Conservation (phyloP, 2,797 vertebrate genomes). For the Tapirus indicus region DNA sequence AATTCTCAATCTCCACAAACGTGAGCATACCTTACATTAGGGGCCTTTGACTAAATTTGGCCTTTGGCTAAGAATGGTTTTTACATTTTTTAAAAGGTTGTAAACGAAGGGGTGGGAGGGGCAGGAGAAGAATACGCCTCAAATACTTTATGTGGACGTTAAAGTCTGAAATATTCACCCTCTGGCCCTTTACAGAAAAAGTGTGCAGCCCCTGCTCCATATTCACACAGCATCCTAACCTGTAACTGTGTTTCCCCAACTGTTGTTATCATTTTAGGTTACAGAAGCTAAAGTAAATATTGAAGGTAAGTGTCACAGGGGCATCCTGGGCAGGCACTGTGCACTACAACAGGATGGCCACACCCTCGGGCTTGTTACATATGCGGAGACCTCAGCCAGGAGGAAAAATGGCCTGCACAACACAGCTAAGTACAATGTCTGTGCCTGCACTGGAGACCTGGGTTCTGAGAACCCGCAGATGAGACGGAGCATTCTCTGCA, state of each 20-base stretch:
- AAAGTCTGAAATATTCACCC: neutral
- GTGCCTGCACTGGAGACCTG: neutral
- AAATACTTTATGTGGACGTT: too few relatives aligned
- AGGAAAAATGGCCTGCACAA: neutral
- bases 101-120: neutral
- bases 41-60: neutral
- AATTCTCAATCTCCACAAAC: neutral
- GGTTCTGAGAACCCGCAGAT: neutral
- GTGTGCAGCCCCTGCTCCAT: neutral
- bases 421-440: neutral
- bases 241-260: neutral
- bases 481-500: neutral
- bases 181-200: neutral
- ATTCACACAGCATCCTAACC: neutral
- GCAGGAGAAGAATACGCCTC: neutral
- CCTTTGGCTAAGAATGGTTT: neutral
- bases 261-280: neutral
- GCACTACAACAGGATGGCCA: neutral
- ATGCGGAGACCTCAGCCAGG: neutral
- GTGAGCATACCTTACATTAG: neutral
- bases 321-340: too few relatives aligned
- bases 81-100: neutral
- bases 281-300: neutral
- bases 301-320: neutral
- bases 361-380: accelerated